phyloP scores from a whole-genome alignment of 2,888 invertebrate species.

The Archips xylosteana region DNA sequence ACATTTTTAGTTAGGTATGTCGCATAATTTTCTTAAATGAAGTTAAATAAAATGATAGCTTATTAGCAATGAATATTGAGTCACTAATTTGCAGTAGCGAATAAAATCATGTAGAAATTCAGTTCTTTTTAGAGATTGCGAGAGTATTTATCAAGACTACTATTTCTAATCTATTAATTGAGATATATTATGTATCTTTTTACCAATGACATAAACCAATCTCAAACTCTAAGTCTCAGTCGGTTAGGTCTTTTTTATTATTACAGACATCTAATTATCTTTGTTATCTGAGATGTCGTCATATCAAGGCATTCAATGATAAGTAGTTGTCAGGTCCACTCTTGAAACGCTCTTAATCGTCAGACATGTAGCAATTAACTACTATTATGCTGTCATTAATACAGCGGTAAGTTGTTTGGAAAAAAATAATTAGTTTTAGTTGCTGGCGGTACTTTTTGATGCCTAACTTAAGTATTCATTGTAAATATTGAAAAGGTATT shows the following conservation, averaged over 20 bases:
- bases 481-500: neutral
- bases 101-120: too few relatives aligned
- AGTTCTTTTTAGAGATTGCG: too few relatives aligned
- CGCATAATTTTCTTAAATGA: too few relatives aligned
- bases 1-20: too few relatives aligned
- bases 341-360: constrained; percentile 24
- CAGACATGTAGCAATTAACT: constrained; percentile 25
- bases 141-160: too few relatives aligned
- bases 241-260: neutral
- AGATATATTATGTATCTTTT: neutral
- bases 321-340: constrained; percentile 12
- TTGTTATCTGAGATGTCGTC: neutral
- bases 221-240: neutral
- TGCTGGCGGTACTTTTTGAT: constrained; percentile 4
- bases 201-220: neutral
- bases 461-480: neutral
- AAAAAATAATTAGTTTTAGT: constrained; percentile 15
- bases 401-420: constrained; percentile 9
- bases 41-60: too few relatives aligned
- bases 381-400: constrained; percentile 22
- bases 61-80: too few relatives aligned
- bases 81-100: too few relatives aligned
- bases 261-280: neutral
- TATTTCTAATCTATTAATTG: too few relatives aligned
- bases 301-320: constrained; percentile 6